phyloP scores from a whole-genome alignment of 2,113 vertebrate species.

The Bubo bubo region DNA sequence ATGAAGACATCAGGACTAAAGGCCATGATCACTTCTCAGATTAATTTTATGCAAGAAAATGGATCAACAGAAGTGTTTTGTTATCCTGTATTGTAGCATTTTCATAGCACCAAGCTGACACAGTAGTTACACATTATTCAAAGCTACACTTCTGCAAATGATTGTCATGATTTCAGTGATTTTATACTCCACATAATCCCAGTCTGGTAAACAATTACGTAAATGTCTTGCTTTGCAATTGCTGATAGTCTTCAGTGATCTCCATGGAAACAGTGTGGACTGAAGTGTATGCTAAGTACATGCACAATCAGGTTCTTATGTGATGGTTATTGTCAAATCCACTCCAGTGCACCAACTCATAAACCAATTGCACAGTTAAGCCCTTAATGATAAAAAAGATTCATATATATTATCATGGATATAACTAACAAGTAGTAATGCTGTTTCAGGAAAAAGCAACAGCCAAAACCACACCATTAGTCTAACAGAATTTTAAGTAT shows the following conservation, averaged over 20 bases:
- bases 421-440: neutral
- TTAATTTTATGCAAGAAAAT: neutral
- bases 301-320: neutral
- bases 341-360: neutral
- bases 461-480: neutral
- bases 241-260: neutral
- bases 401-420: neutral
- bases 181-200: neutral
- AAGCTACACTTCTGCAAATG: neutral
- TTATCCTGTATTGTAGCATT: neutral
- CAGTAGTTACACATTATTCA: neutral
- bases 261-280: constrained; percentile 16
- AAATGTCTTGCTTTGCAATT: neutral
- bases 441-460: neutral
- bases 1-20: neutral
- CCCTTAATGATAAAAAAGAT: neutral
- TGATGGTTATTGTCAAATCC: neutral
- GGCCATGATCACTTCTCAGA: neutral
- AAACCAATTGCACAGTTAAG: neutral
- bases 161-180: neutral
- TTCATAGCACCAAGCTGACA: neutral
- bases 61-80: neutral
- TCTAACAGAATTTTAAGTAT: neutral
- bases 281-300: neutral
- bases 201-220: constrained; percentile 3